Base-by-base conservation (phyloP, 2,797 vertebrate genomes). In the Sebastes wilsoni region DNA sequence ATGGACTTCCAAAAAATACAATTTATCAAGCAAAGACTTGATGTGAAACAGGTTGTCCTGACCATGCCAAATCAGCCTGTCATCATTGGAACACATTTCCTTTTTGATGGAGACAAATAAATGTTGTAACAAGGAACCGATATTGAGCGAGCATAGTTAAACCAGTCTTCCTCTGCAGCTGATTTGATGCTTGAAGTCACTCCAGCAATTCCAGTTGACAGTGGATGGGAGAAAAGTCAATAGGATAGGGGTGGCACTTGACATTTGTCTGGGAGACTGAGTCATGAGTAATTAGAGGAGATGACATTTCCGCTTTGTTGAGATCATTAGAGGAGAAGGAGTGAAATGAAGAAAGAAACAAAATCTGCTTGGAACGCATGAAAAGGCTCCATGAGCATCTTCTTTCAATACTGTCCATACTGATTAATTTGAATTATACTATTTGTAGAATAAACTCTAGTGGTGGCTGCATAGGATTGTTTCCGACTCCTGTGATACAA, bases 231-330 rank as follows among this genome's bases (percentile, higher is more conserved):
- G 62, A 85, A 86, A 90, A 85, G 84, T 87, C 82, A 87, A 80
- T 67, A 84, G 28, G 56, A 82, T 42, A 20, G 14, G 16, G 70
- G 6, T 54, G 62, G 71, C 70, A 68, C 74, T 90, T 89, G 84
- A 88, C 87, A 91, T 90, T 88, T 89, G 28, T 82, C 68, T 82
- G 32, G 64, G 62, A 75, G 69, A 72, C 36, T 22, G 25, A 12
- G 28, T 81, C 71, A 38, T 59, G 55, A 76, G 64, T 85, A 89
- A 89, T 84, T 88, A 84, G 73, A 79, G 1, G 1, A 80, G 60
- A 73, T 85, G 76, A 66, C 77, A 82, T 88, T 91, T 89, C 55
- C 77, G 62, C 65, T 88, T 81, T 30, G 68, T 81, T 65, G 54
- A 75, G 60, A 23, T 12, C 1, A 14, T 71, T 73, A 82, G 18